Base-by-base conservation (phyloP, 2,113 vertebrate genomes). In the Aegypius monachus region DNA sequence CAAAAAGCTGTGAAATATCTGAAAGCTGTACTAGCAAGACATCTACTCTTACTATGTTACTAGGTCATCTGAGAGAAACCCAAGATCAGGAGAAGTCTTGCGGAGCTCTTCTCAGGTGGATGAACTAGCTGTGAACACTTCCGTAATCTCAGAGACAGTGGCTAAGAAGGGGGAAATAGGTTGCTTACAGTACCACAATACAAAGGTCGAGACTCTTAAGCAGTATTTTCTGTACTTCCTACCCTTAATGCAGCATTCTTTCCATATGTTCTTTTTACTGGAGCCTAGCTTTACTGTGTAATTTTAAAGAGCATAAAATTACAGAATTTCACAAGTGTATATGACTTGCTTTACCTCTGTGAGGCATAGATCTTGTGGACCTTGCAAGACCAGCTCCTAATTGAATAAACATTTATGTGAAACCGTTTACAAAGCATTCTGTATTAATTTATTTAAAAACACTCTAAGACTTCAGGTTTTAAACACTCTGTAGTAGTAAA, bases 321-420 rank as follows among this genome's bases (percentile, higher is more conserved):
- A 29, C 31, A n/a, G 50, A 32, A 4, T 80, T 85, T 68, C 34
- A 4, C 43, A 12, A 9, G 74, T 10, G 27, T 8, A 0, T 8
- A 9, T 38, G 61, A 27, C 58, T 81, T 83, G 52, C 70, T 75
- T 2, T 75, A 7, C 53, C 45, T 52, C 3, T 3, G 31, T 27
- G 42, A 43, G 52, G 1, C 40, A 7, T 5, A 42, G 48, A 42
- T 90, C 85, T 79, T 14, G 48, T 7, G 62, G 5, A 8, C 82
- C 92, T 83, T 47, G 92, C 82, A 90, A 71, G 47, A 88, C 81
- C 88, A 72, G 90, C 79, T 94, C 55, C 85, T 83, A 5, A 10
- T 32, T 38, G 45, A 81, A 81, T 86, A 90, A 90, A 80, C 36
- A 23, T 50, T 25, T 21, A 32, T 2, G 1, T 34, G 29, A 31